phyloP scores from a whole-genome alignment of 1,140 invertebrate genomes.

The Drosophila setifemur region DNA sequence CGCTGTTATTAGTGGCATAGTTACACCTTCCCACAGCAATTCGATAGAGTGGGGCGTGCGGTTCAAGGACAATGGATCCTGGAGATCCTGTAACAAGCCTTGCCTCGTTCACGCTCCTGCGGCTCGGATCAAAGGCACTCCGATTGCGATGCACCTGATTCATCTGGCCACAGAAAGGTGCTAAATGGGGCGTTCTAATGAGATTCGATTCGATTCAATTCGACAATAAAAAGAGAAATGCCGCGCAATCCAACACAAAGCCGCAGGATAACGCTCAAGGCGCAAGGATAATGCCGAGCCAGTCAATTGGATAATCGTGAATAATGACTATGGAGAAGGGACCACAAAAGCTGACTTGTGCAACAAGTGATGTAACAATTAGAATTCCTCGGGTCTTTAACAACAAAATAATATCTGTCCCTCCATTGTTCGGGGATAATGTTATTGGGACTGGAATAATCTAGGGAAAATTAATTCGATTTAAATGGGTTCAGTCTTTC shows the following conservation, averaged over 20 bases:
- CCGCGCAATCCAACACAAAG: conserved; percentile 33
- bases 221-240: conserved; percentile 36
- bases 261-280: background rate
- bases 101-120: conserved; percentile 19
- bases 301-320: conserved; percentile 38
- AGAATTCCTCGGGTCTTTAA: background rate
- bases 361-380: conserved; percentile 17
- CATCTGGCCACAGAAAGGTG: conserved; percentile 69
- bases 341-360: background rate
- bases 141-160: conserved; percentile 63
- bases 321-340: conserved; percentile 42
- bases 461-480: background rate
- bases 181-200: conserved; percentile 81
- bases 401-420: background rate
- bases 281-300: conserved; percentile 22
- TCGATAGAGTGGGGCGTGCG: background rate
- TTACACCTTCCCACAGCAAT: background rate
- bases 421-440: background rate
- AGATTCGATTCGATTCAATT: no score
- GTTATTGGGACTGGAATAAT: background rate
- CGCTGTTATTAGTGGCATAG: conserved; percentile 36
- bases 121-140: conserved; percentile 37
- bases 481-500: no score
- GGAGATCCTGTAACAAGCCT: conserved; percentile 17
- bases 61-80: conserved; percentile 13